phyloP scores from a whole-genome alignment of 2,113 vertebrate genomes.

The Eleginops maclovinus region DNA sequence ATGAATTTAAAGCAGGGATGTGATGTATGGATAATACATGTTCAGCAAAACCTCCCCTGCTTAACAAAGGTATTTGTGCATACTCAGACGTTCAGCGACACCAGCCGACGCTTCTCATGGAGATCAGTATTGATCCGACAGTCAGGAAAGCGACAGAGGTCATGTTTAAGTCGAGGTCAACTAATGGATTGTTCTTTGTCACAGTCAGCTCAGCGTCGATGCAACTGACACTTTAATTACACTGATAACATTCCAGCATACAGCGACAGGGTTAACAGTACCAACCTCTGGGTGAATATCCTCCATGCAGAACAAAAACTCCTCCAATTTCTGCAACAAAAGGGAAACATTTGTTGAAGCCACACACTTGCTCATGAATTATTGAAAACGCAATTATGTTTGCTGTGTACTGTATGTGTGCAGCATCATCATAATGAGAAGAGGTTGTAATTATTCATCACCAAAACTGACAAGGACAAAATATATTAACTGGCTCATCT shows the following conservation, averaged over 20 bases:
- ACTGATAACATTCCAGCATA: constrained; percentile 37
- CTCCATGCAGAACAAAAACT: constrained; percentile 86
- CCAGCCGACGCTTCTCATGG: constrained; percentile 31
- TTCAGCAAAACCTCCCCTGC: constrained; percentile 33
- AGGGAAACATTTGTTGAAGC: constrained; percentile 65
- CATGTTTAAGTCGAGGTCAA: constrained; percentile 65
- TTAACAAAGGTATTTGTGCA: constrained; percentile 24
- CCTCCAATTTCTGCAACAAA: constrained; percentile 84
- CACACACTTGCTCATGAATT: constrained; percentile 74
- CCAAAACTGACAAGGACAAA: constrained; percentile 69
- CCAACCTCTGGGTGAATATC: constrained; percentile 81
- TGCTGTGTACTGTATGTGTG: constrained; percentile 63
- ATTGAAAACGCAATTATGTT: constrained; percentile 74
- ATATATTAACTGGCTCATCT: constrained; percentile 68
- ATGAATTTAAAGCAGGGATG: constrained; percentile 38
- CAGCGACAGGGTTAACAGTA: constrained; percentile 22
- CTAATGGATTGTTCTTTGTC: constrained; percentile 33
- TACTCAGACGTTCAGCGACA: constrained; percentile 11
- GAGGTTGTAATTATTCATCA: constrained; percentile 77
- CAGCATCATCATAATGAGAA: constrained; percentile 68
- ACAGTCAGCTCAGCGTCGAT: constrained; percentile 9
- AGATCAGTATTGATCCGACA: constrained; percentile 63
- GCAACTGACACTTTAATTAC: constrained; percentile 48
- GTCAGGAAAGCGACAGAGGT: constrained; percentile 35
- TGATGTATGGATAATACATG: constrained; percentile 12